Evolutionary conservation across 1,140 invertebrate genomes (phyloP).

Genomic region (Anagrus nilaparvatae): DNA sequence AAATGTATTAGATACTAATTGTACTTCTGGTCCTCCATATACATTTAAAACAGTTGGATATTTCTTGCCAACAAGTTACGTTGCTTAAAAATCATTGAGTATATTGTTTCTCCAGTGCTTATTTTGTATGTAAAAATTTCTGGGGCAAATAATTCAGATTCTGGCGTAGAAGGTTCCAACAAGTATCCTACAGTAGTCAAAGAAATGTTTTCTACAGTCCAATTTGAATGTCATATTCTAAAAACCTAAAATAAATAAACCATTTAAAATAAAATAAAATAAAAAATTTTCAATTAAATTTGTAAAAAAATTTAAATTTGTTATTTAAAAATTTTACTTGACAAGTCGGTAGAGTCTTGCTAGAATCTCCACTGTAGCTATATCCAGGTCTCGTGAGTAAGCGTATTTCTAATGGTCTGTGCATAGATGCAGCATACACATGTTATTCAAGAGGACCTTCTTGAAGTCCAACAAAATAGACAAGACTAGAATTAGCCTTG

Average conservation of each 20-base stretch:
- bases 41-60: conserved; percentile 95
- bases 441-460: conserved; percentile 77
- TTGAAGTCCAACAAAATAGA: conserved; percentile 72
- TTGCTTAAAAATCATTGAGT: conserved; percentile 89
- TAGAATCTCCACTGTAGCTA: conserved; percentile 76
- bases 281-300: no score
- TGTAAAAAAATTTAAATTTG: conserved; percentile 5
- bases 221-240: conserved; percentile 52
- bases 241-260: conserved; percentile 52
- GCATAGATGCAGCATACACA: conserved; percentile 67
- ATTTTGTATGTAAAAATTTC: conserved; percentile 65
- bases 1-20: conserved; percentile 92
- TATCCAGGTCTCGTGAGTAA: conserved; percentile 64
- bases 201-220: conserved; percentile 55
- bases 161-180: conserved; percentile 50
- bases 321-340: conserved; percentile 35
- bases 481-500: conserved; percentile 51
- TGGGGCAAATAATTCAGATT: conserved; percentile 53
- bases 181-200: conserved; percentile 59
- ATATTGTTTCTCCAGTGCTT: conserved; percentile 63
- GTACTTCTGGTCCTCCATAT: conserved; percentile 96
- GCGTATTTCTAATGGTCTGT: conserved; percentile 53
- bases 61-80: conserved; percentile 64
- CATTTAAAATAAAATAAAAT: no score
- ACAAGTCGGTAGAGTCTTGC: conserved; percentile 69